phyloP scores from a whole-genome alignment of 2,113 vertebrate species.

The Anser cygnoides region DNA sequence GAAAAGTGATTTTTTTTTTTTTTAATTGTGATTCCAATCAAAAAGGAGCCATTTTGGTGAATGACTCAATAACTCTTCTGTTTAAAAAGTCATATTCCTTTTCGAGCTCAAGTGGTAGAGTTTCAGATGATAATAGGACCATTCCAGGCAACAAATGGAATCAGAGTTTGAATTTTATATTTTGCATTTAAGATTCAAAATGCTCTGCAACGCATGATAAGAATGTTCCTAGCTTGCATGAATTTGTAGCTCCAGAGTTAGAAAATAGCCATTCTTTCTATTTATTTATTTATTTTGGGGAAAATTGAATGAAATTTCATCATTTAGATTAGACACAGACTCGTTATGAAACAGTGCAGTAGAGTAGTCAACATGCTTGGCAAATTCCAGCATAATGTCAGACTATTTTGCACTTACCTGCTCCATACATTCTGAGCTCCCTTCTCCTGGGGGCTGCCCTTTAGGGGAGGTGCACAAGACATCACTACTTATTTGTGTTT shows the following conservation, averaged over 20 bases:
- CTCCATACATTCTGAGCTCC: background rate
- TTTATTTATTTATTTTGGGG: background rate
- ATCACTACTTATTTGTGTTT: background rate
- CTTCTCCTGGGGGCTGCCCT: background rate
- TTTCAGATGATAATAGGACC: background rate
- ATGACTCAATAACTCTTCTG: background rate
- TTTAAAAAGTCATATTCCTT: background rate
- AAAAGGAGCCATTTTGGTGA: background rate
- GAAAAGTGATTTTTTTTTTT: background rate
- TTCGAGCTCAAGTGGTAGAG: background rate
- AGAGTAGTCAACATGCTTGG: background rate
- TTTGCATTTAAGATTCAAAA: slow-evolving; percentile 3
- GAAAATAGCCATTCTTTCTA: background rate
- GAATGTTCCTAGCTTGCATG: background rate
- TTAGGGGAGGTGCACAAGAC: background rate
- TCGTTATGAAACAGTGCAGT: background rate
- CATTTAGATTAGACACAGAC: background rate
- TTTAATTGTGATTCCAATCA: background rate
- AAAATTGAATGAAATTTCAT: background rate
- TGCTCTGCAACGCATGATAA: background rate
- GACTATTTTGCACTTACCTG: background rate
- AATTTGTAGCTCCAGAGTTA: background rate
- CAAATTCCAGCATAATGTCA: background rate
- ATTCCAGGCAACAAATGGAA: background rate
- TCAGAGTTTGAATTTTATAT: background rate